Evolutionary conservation across 2,888 invertebrate genomes (phyloP).

Genomic region (Aproaerema taeniolella): DNA sequence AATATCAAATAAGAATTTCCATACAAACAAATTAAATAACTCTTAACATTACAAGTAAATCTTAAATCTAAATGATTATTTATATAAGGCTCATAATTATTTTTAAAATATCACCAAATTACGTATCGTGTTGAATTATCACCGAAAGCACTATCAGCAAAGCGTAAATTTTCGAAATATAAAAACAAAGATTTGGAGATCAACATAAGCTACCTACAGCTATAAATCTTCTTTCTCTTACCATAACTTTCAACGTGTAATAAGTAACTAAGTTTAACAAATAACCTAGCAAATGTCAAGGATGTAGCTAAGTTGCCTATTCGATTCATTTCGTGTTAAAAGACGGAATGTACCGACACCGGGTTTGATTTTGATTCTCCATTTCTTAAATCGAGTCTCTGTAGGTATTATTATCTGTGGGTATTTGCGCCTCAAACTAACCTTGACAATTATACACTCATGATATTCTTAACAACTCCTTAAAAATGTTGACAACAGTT

Average conservation of each 20-base stretch:
- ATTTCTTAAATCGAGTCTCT: no score
- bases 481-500: no score
- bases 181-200: conserved; percentile 53
- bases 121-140: conserved; percentile 69
- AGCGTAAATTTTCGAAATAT: conserved; percentile 38
- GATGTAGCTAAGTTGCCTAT: no score
- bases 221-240: background rate
- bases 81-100: conserved; percentile 55
- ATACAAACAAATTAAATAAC: conserved; percentile 50
- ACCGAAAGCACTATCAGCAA: conserved; percentile 49
- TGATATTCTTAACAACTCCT: no score
- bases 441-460: background rate
- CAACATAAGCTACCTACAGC: conserved; percentile 34
- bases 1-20: conserved; percentile 49
- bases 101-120: conserved; percentile 71
- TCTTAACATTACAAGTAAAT: no score
- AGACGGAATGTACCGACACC: no score
- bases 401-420: no score
- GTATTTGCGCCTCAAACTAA: background rate
- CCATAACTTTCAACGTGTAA: background rate
- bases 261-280: conserved; percentile 1
- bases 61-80: conserved; percentile 29
- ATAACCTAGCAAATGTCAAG: conserved; percentile 12
- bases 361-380: no score
- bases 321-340: no score